Base-by-base conservation (phyloP, 1,140 invertebrate species). In the Lepidurus packardi region DNA sequence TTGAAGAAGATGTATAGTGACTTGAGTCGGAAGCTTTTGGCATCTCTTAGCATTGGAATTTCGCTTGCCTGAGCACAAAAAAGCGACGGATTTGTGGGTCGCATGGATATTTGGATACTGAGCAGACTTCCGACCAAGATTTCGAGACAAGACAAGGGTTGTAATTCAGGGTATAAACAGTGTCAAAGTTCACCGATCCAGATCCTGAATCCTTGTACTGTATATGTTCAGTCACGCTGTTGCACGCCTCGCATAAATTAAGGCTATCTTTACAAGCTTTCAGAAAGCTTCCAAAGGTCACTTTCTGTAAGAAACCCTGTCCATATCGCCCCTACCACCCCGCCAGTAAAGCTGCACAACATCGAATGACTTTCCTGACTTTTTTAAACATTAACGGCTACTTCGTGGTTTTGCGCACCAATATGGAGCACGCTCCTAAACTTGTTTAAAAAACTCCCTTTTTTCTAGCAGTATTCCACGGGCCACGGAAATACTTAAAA, bases 181-280 rank as follows among this genome's bases (percentile, higher is more conserved):
- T 65, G 53, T 65, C 53, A 65, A 65, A 65, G 53, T 13, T 65
- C 53, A 65, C 53, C 13, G 53, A 65, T 65, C 53, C 53, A 65
- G 53, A 65, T 65, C 53, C 53, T 65, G 13, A n/a, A 16, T 16
- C 34, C 34, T 34, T 34, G 34, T 34, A 34, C 21, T 65, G 53
- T 65, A 65, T 65, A 65, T 65, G 53, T 65, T 65, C 53, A 65
- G 53, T 65, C 53, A 65, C 53, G 53, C 53, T 16, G 53, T 65
- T 65, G 53, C 53, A 65, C 53, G 16, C 53, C 53, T 47, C 45
- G 21, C 16, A 65, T 65, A 65, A 65, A 65, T 65, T 9, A 13
- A 65, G 53, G 53, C 53, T n/a, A 65, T 11, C 53, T 65, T 47
- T 65, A 16, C 53, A 65, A 13, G 13, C 53, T 65, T 34, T 65